Conservation (phyloP, 2,888 invertebrate species). For the Andrena haemorrhoa region DNA sequence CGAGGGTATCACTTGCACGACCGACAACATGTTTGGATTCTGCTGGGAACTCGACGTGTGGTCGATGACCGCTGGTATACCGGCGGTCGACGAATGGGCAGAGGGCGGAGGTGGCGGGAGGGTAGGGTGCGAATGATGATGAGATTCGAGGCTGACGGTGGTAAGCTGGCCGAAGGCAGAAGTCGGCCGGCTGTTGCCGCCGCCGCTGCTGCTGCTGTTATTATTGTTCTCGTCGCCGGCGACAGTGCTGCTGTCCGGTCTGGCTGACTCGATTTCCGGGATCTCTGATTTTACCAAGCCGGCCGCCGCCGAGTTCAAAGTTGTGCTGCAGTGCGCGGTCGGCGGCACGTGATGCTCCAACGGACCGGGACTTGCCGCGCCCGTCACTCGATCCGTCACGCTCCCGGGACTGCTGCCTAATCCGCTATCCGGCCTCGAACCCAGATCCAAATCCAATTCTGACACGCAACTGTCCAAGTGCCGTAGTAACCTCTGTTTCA, state of each 20-base stretch:
- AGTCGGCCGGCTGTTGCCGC: conserved; percentile 68
- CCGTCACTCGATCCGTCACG: conserved; percentile 81
- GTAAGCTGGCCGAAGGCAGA: conserved; percentile 80
- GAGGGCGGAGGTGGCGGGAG: conserved; percentile 18
- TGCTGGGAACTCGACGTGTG: conserved; percentile 77
- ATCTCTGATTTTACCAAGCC: conserved; percentile 74
- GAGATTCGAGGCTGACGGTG: conserved; percentile 73
- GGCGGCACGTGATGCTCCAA: conserved; percentile 81
- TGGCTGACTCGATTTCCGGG: conserved; percentile 78
- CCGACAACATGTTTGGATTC: conserved; percentile 84
- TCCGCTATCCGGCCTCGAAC: conserved; percentile 84
- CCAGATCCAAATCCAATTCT: conserved; percentile 87
- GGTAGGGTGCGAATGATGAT: conserved; percentile 60
- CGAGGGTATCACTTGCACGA: conserved; percentile 86
- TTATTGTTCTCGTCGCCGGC: conserved; percentile 85
- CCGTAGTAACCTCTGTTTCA: conserved; percentile 87
- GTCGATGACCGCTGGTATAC: conserved; percentile 66
- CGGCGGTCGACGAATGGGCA: conserved; percentile 35
- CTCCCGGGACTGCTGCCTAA: conserved; percentile 83
- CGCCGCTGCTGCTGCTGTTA: conserved; percentile 75
- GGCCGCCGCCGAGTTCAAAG: conserved; percentile 68
- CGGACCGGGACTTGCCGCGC: conserved; percentile 79
- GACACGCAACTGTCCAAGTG: conserved; percentile 88
- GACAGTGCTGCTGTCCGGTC: conserved; percentile 84
- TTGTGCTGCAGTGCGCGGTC: conserved; percentile 84